Evolutionary conservation across 2,888 invertebrate species (phyloP).

Genomic region (Tinea trinotella): DNA sequence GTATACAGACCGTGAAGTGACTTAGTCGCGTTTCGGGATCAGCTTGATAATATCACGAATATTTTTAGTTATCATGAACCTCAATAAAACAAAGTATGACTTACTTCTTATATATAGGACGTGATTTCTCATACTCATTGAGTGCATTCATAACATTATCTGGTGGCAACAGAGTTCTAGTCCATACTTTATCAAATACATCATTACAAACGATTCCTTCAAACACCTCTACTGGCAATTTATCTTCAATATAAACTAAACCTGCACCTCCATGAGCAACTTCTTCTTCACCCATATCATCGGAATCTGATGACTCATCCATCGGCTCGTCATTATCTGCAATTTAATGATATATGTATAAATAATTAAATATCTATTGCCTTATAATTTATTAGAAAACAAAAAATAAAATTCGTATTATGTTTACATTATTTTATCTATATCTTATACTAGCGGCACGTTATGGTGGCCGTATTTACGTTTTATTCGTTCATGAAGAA

Average conservation of each 20-base stretch:
- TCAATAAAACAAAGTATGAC: constrained; percentile 21
- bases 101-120: constrained; percentile 64
- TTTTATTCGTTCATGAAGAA: no score
- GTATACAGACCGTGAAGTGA: no score
- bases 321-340: constrained; percentile 41
- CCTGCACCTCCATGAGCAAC: constrained; percentile 50
- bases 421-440: no score
- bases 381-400: neutral
- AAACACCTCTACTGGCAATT: constrained; percentile 69
- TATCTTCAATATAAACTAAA: constrained; percentile 52
- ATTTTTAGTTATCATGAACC: no score
- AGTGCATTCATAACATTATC: constrained; percentile 69
- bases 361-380: neutral
- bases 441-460: no score
- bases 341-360: constrained; percentile 21
- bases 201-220: constrained; percentile 74
- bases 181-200: constrained; percentile 74
- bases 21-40: no score
- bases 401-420: no score
- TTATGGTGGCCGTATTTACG: no score
- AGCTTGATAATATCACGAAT: no score
- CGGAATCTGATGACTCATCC: constrained; percentile 49
- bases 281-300: constrained; percentile 50
- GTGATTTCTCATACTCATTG: constrained; percentile 62
- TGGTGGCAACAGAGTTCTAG: constrained; percentile 63